Conservation (phyloP, 37 sponge, comb jelly and placozoan genomes). For the Corticium candelabrum region DNA sequence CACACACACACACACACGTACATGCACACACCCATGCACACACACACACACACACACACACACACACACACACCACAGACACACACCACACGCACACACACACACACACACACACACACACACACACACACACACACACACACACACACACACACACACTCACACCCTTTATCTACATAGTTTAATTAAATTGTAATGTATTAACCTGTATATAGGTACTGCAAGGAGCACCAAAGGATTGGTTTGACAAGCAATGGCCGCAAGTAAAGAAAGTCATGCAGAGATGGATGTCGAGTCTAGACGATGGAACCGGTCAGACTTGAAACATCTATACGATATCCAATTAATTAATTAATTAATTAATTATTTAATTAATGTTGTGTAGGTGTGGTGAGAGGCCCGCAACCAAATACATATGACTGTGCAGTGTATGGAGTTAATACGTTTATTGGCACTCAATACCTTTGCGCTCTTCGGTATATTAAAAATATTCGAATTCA, state of each 20-base stretch:
- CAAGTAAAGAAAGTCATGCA: slow-evolving; percentile 13
- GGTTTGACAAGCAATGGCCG: slow-evolving; percentile 9
- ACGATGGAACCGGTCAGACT: slow-evolving; percentile 15
- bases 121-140: no score
- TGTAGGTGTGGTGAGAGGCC: slow-evolving; percentile 1
- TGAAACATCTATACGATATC: background rate
- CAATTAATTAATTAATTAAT: background rate
- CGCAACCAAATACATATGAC: slow-evolving; percentile 23
- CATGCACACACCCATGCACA: no score
- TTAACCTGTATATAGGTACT: background rate
- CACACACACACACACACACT: no score
- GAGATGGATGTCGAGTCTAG: slow-evolving; percentile 13
- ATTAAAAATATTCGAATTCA: background rate
- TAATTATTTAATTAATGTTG: background rate
- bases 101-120: no score
- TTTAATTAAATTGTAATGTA: no score
- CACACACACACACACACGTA: no score
- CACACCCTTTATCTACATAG: no score
- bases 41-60: no score
- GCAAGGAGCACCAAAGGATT: slow-evolving; percentile 10
- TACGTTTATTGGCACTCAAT: slow-evolving; percentile 14
- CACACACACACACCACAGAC: no score
- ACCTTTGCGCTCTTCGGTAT: slow-evolving; percentile 11
- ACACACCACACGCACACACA: no score
- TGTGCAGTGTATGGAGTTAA: slow-evolving; percentile 16